phyloP scores from a whole-genome alignment of 37 sponge, comb jelly and placozoan genomes.

The Crambe crambe region DNA sequence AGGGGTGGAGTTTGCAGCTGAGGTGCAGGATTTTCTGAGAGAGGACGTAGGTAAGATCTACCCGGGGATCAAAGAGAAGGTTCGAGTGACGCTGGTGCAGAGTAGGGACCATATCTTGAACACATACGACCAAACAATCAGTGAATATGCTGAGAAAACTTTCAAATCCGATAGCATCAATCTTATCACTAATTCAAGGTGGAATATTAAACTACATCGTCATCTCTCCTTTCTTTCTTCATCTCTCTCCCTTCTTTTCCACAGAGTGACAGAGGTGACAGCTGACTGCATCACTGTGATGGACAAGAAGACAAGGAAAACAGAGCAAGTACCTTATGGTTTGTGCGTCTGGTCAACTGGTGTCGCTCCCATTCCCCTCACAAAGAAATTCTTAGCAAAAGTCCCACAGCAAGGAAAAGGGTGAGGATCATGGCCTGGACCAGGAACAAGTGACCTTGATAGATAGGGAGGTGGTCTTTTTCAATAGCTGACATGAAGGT shows the following conservation, averaged over 20 bases:
- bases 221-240: too few relatives aligned
- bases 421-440: too few relatives aligned
- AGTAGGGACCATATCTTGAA: constrained; percentile 65
- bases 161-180: constrained; percentile 48
- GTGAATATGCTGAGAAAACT: constrained; percentile 55
- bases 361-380: constrained; percentile 33
- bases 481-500: too few relatives aligned
- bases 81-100: constrained; percentile 51
- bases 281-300: constrained; percentile 20
- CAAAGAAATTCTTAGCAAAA: constrained; percentile 21
- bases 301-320: constrained; percentile 47
- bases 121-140: constrained; percentile 65
- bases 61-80: constrained; percentile 21
- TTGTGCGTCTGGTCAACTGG: constrained; percentile 73
- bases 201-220: too few relatives aligned
- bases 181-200: constrained; percentile 49
- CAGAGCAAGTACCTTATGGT: constrained; percentile 40
- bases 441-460: too few relatives aligned
- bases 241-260: too few relatives aligned
- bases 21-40: constrained; percentile 56
- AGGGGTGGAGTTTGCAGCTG: constrained; percentile 83
- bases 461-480: too few relatives aligned
- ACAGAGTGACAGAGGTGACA: constrained; percentile 43
- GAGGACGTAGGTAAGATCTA: constrained; percentile 67
- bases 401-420: constrained; percentile 48